Base-by-base conservation (phyloP, 2,888 invertebrate species). In the Suillia variegata region DNA sequence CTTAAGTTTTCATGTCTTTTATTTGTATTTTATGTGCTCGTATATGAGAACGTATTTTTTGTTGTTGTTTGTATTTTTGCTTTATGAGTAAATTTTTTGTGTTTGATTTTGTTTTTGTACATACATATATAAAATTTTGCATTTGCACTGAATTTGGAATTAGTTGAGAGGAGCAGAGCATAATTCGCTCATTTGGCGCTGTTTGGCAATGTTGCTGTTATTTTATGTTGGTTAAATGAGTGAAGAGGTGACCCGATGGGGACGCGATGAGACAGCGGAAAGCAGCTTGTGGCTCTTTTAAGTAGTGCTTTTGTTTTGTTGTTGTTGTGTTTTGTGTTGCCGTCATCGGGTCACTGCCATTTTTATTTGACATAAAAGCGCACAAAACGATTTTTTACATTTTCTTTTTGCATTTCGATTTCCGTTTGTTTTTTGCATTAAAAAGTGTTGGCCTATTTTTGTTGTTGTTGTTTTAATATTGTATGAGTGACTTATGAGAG, bases 331-430 rank as follows among this genome's bases (percentile, higher is more conserved):
- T 34, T 53, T 33, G 20, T 42, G 38, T 34, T 42, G 33, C 5
- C 33, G 53, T 22, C 53, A 26, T 58, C 50, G 47, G 62, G 56
- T 62, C 62, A 59, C 55, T 62, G 59, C 57, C 58, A 59, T 49
- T 57, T 59, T 62, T 62, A 38, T 59, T 59, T 56, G 49, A 38
- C 24, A 52, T 52, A 24, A 38, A 38, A 38, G 38, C 6, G 38
- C 3, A 8, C n/a, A 13, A n/a, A n/a, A n/a, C n/a, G n/a, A n/a
- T n/a, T n/a, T n/a, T n/a, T n/a, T n/a, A n/a, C n/a, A n/a, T n/a
- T n/a, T n/a, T n/a, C n/a, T n/a, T 45, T 50, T n/a, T 33, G 17
- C 21, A 50, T 26, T 52, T 52, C 13, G 33, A 3, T 33, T 34
- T 52, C 13, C 4, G 10, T 52, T 50, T 56, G 12, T 1, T 53